phyloP scores from a whole-genome alignment of 2,113 vertebrate genomes.

The Vimba vimba region DNA sequence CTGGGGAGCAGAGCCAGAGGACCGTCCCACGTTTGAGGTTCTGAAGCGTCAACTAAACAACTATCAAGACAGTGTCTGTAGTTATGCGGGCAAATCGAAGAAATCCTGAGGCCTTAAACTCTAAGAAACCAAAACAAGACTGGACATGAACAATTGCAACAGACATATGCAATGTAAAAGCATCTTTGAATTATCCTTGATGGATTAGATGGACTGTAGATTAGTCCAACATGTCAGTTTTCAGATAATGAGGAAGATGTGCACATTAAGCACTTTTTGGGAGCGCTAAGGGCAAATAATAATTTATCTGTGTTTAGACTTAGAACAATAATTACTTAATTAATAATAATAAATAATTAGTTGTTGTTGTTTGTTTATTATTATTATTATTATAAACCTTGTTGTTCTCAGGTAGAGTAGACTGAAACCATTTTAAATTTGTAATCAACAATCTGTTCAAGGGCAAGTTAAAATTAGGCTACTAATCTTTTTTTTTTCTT shows the following conservation, averaged over 20 bases:
- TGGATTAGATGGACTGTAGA: neutral
- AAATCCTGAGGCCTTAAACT: neutral
- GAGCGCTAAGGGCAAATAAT: neutral
- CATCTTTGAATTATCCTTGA: neutral
- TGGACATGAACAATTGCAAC: neutral
- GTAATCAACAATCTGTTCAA: neutral
- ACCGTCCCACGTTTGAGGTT: constrained; percentile 66
- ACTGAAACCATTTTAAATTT: neutral
- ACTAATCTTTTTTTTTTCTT: too few relatives aligned
- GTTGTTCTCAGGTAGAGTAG: neutral
- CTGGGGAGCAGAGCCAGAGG: constrained; percentile 63
- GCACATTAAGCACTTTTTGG: constrained; percentile 9
- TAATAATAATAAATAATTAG: too few relatives aligned
- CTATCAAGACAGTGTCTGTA: constrained; percentile 16
- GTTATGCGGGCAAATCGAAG: neutral
- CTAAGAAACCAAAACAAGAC: neutral
- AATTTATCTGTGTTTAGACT: neutral
- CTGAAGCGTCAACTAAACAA: constrained; percentile 58
- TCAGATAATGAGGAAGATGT: neutral
- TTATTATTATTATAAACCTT: too few relatives aligned
- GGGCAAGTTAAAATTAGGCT: neutral
- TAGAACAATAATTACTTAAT: neutral
- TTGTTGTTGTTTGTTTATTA: neutral
- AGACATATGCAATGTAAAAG: neutral
- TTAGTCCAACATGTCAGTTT: neutral